Percentiles rank a stretch among this genome's conserved stretches.
Evolutionary conservation across 1,140 invertebrate species (phyloP).

Genomic region (Pinna nobilis): DNA sequence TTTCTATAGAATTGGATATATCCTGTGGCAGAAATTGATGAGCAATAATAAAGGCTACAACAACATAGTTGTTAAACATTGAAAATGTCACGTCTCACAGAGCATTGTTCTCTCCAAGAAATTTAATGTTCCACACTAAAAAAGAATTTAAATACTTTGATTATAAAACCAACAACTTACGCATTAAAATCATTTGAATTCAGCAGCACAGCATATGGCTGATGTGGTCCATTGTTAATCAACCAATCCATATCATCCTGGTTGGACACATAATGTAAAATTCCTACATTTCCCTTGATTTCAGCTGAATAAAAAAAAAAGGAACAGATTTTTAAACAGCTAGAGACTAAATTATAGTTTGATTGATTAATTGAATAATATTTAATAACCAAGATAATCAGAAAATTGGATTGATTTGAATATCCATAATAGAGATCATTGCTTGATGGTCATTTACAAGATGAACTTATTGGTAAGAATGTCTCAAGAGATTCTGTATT

Average conservation of each 20-base stretch:
- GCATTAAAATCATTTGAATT: conserved; percentile 72
- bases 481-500: no score
- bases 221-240: conserved; percentile 78
- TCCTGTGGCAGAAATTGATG: neutral
- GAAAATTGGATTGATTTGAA: neutral
- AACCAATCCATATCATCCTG: conserved; percentile 84
- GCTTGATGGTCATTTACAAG: neutral
- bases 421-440: neutral
- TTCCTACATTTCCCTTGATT: conserved; percentile 85
- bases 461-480: no score
- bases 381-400: neutral
- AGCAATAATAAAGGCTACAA: neutral
- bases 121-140: neutral
- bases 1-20: no score
- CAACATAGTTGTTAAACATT: neutral
- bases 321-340: neutral
- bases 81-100: neutral
- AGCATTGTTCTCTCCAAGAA: neutral
- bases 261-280: conserved; percentile 83
- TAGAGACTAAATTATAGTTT: neutral
- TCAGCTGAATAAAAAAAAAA: conserved; percentile 65
- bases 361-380: neutral
- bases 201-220: conserved; percentile 73
- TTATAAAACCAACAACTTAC: conserved; percentile 49
- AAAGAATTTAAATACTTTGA: neutral